phyloP scores from a whole-genome alignment of 1,140 invertebrate genomes.

The Drosophila murphyi region DNA sequence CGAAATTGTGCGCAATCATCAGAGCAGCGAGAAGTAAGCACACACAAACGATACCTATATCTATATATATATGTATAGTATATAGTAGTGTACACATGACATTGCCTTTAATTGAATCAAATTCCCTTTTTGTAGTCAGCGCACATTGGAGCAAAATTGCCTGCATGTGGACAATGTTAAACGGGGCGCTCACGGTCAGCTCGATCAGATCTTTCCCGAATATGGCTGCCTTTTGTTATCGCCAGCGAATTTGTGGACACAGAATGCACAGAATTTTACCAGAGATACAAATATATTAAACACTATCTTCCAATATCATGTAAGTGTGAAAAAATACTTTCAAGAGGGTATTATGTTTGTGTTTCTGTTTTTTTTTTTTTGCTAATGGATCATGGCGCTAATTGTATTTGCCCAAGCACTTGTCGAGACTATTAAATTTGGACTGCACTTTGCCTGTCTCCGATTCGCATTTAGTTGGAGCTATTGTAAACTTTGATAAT shows the following conservation, averaged over 20 bases:
- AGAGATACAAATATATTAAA: slow-evolving; percentile 91
- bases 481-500: too few relatives aligned
- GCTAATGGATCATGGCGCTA: slow-evolving; percentile 19
- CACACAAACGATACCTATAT: slow-evolving; percentile 19
- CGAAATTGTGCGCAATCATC: slow-evolving; percentile 93
- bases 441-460: slow-evolving; percentile 16
- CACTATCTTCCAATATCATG: slow-evolving; percentile 93
- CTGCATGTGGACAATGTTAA: slow-evolving; percentile 93
- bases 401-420: slow-evolving; percentile 16
- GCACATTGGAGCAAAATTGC: slow-evolving; percentile 92
- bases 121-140: slow-evolving; percentile 85
- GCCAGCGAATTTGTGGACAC: slow-evolving; percentile 96
- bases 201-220: slow-evolving; percentile 90
- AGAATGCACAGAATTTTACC: slow-evolving; percentile 91
- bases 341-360: background rate
- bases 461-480: background rate
- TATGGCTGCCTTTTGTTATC: slow-evolving; percentile 97
- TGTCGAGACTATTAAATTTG: slow-evolving; percentile 4
- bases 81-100: slow-evolving; percentile 30
- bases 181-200: slow-evolving; percentile 85
- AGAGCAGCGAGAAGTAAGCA: slow-evolving; percentile 90
- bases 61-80: slow-evolving; percentile 8
- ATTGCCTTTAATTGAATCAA: slow-evolving; percentile 54
- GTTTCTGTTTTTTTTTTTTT: slow-evolving; percentile 17
- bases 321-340: slow-evolving; percentile 81